Percentiles rank a stretch among this genome's conserved stretches.
Evolutionary conservation across 2,888 invertebrate genomes (phyloP).

Genomic region (Gymnoscelis rufifasciata): DNA sequence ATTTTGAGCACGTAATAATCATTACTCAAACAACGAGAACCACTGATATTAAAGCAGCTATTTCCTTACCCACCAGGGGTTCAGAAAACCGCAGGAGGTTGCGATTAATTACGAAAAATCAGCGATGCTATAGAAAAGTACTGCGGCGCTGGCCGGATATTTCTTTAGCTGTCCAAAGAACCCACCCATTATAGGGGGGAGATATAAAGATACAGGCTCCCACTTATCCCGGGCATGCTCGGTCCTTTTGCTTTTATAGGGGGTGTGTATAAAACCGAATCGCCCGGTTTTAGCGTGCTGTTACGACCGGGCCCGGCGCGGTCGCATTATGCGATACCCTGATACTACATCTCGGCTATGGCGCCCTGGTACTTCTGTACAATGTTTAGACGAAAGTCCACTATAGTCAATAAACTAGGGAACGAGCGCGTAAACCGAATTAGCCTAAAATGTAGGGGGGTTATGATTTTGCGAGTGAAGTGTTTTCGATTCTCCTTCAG

Average conservation of each 20-base stretch:
- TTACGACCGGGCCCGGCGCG: conserved; percentile 73
- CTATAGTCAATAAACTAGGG: conserved; percentile 56
- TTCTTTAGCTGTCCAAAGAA: conserved; percentile 79
- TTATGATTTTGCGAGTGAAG: conserved; percentile 18
- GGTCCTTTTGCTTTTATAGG: conserved; percentile 79
- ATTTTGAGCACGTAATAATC: conserved; percentile 14
- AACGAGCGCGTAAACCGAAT: conserved; percentile 32
- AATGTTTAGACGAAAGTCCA: conserved; percentile 36
- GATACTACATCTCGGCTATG: conserved; percentile 65
- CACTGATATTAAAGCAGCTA: conserved; percentile 7
- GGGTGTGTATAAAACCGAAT: conserved; percentile 79
- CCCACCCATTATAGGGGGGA: conserved; percentile 77
- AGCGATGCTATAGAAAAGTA: conserved; percentile 71
- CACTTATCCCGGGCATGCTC: conserved; percentile 75
- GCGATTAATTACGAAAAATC: conserved; percentile 69
- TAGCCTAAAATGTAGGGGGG: conserved; percentile 25
- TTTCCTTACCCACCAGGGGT: conserved; percentile 35
- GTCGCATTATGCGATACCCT: conserved; percentile 58
- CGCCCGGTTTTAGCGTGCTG: conserved; percentile 78
- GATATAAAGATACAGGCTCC: conserved; percentile 78
- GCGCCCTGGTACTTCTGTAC: conserved; percentile 46
- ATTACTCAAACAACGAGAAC: conserved; percentile 12
- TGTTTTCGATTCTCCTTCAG: conserved; percentile 10
- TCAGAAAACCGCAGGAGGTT: conserved; percentile 49
- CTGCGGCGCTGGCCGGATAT: conserved; percentile 77